These are phyloP conservation scores for Oxyura jamaicensis DNA, from an alignment of 2,113 vertebrate genomes.

Conservation along the genomic window DNA sequence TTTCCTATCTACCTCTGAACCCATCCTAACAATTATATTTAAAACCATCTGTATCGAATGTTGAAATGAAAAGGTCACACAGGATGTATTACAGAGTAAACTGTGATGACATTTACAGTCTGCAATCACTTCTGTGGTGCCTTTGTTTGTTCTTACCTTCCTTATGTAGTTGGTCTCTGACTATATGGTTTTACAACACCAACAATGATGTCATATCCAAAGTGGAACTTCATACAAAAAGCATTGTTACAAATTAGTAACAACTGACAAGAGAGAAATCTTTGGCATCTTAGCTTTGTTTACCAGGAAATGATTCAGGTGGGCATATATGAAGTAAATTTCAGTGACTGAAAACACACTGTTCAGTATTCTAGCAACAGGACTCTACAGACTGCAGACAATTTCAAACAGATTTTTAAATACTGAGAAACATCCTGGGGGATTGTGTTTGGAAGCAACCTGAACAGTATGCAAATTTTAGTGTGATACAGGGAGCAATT, in stretches of 20 bases:
- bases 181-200: not conserved
- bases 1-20: not conserved
- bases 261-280: not conserved
- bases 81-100: not conserved
- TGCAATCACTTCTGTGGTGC: not conserved
- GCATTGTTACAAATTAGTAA: not conserved
- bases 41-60: not conserved
- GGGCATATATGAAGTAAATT: not conserved
- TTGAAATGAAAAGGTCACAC: not conserved
- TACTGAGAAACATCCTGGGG: not conserved
- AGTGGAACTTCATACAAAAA: not conserved
- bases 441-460: not conserved
- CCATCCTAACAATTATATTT: not conserved
- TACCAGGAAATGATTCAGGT: not conserved
- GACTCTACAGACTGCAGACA: not conserved
- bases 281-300: not conserved
- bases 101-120: not conserved
- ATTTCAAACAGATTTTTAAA: not conserved
- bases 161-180: not conserved
- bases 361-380: not conserved
- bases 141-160: not conserved
- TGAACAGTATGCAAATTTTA: not conserved
- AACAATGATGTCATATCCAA: not conserved
- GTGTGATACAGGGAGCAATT: not conserved
- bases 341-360: not conserved